These are phyloP conservation scores for Muscicapa adusta DNA, from an alignment of 2,113 vertebrate genomes.

Conservation along the genomic window DNA sequence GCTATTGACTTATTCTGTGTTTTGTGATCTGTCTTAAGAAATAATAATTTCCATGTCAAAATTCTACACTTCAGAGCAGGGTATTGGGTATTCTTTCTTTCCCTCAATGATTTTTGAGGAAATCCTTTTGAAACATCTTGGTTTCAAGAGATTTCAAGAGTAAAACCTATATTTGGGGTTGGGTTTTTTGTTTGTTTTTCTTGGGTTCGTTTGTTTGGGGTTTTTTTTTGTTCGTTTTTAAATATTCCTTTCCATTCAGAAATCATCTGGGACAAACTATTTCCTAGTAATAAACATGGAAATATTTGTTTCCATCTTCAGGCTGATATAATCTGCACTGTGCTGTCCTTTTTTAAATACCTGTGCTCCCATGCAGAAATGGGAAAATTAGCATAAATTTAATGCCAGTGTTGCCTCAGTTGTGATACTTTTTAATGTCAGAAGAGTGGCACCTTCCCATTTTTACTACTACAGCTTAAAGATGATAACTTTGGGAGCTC, in stretches of 20 bases:
- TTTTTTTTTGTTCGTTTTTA: neutral
- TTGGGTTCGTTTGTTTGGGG: neutral
- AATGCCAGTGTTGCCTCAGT: neutral
- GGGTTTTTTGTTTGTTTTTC: neutral
- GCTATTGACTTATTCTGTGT: neutral
- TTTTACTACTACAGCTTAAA: neutral
- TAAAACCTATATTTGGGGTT: neutral
- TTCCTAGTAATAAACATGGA: neutral
- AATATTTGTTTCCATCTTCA: neutral
- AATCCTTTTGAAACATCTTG: neutral
- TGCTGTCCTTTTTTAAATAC: neutral
- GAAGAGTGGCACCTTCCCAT: neutral
- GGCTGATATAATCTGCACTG: neutral
- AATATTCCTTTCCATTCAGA: neutral
- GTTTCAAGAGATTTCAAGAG: neutral
- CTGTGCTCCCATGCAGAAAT: neutral
- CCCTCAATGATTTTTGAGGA: neutral
- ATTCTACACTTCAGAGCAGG: neutral
- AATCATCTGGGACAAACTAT: neutral
- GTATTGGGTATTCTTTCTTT: neutral
- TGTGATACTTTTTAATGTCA: neutral
- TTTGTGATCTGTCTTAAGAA: neutral
- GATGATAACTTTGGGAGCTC: neutral
- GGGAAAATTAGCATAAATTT: neutral
- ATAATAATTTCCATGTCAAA: neutral